phyloP scores from a whole-genome alignment of 2,797 vertebrate species.

The Parauchenoglanis ngamensis region DNA sequence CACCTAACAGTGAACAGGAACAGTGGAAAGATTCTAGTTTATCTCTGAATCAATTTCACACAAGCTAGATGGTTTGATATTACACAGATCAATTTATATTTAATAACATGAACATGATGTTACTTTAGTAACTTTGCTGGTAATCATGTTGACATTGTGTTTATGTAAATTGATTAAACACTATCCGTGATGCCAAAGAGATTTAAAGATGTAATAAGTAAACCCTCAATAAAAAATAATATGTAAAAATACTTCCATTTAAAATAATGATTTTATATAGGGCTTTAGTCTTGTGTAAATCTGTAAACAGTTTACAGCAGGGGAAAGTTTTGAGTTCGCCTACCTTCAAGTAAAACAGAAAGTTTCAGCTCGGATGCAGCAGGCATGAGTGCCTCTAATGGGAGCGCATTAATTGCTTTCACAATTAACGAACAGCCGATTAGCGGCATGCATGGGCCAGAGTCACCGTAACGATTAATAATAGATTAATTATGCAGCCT shows the following conservation, averaged over 20 bases:
- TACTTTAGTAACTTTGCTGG: too few relatives aligned
- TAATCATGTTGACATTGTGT: background rate
- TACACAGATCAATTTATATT: background rate
- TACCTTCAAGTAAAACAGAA: background rate
- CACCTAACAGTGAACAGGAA: too few relatives aligned
- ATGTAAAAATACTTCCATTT: background rate
- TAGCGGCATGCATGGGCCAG: background rate
- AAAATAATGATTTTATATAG: too few relatives aligned
- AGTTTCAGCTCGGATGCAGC: background rate
- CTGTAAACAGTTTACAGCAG: background rate
- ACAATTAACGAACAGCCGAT: slow-evolving; percentile 30
- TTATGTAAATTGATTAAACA: background rate
- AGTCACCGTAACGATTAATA: slow-evolving; percentile 42
- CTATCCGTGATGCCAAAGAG: background rate
- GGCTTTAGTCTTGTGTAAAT: background rate
- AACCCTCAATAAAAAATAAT: background rate
- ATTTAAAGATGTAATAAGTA: background rate
- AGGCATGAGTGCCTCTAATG: slow-evolving; percentile 6
- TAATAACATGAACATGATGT: background rate
- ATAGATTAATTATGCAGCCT: slow-evolving; percentile 29
- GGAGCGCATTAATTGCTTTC: background rate
- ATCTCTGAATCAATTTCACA: background rate
- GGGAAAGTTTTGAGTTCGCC: background rate
- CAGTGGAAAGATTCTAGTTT: background rate
- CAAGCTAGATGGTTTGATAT: background rate